Evolutionary conservation across 2,797 vertebrate genomes (phyloP).

Genomic region (Malurus splendens): DNA sequence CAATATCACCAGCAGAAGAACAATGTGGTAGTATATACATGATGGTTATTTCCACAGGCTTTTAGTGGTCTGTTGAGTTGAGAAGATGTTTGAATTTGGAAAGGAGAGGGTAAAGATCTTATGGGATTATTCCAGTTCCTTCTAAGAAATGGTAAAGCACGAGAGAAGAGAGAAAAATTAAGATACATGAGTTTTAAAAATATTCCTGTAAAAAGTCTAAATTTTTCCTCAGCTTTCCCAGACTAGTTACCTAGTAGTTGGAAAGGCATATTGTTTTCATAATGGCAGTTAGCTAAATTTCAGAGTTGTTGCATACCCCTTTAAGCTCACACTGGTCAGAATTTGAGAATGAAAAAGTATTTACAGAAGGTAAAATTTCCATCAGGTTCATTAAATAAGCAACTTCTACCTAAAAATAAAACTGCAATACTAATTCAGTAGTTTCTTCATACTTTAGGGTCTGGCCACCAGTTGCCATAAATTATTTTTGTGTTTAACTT

Average conservation of each 20-base stretch:
- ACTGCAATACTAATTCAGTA: background rate
- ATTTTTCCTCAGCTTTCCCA: background rate
- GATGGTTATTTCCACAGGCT: background rate
- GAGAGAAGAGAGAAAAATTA: background rate
- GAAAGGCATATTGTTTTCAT: background rate
- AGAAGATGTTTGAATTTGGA: background rate
- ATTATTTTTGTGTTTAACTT: background rate
- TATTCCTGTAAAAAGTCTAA: background rate
- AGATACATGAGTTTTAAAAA: background rate
- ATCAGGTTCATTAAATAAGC: background rate
- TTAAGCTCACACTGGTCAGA: background rate
- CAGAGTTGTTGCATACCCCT: background rate
- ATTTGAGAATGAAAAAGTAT: background rate
- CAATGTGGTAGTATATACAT: background rate
- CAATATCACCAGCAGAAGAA: background rate
- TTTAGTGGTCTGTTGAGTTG: background rate
- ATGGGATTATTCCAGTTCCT: background rate
- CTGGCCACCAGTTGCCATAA: background rate
- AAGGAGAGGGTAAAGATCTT: background rate
- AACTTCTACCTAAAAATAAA: background rate
- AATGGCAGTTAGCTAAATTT: background rate
- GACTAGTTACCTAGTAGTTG: background rate
- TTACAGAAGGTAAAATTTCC: background rate
- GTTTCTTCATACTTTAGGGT: background rate
- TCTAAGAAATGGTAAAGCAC: background rate